These are phyloP conservation scores for Xenopus petersii DNA, from an alignment of 2,797 vertebrate species.

Conservation along the genomic window DNA sequence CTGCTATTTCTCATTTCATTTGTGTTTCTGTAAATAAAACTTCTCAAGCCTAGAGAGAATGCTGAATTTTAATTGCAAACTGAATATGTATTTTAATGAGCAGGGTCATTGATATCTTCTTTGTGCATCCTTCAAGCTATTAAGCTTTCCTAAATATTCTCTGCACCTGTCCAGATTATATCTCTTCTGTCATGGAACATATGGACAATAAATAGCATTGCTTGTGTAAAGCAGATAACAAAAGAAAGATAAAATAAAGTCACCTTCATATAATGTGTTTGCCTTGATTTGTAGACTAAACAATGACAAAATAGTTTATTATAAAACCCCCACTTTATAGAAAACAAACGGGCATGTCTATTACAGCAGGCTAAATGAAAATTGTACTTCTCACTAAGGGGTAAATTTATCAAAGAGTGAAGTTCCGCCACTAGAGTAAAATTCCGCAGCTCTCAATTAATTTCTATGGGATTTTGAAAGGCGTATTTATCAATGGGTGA, in stretches of 20 bases:
- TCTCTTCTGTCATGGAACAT: slow-evolving; percentile 31
- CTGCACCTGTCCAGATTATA: neutral
- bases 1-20: neutral
- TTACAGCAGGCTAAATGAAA: neutral
- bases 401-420: too few species aligned
- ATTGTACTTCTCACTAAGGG: neutral
- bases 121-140: slow-evolving; percentile 10
- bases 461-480: too few species aligned
- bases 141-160: slow-evolving; percentile 35
- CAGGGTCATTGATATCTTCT: neutral
- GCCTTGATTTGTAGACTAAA: slow-evolving; percentile 31
- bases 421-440: too few species aligned
- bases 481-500: too few species aligned
- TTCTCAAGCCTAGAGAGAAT: slow-evolving; percentile 16
- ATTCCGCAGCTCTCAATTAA: too few species aligned
- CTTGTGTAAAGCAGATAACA: slow-evolving; percentile 37
- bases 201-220: slow-evolving; percentile 39
- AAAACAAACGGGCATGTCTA: neutral
- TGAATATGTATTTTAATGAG: neutral
- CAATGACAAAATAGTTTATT: neutral
- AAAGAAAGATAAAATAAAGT: slow-evolving; percentile 52
- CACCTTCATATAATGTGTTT: slow-evolving; percentile 51
- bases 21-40: neutral
- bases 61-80: slow-evolving; percentile 25
- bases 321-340: neutral